Evolutionary conservation across 1,140 invertebrate genomes (phyloP), one percentile per base, ranked within the genome.

Genomic region (Lucilia sericata): DNA sequence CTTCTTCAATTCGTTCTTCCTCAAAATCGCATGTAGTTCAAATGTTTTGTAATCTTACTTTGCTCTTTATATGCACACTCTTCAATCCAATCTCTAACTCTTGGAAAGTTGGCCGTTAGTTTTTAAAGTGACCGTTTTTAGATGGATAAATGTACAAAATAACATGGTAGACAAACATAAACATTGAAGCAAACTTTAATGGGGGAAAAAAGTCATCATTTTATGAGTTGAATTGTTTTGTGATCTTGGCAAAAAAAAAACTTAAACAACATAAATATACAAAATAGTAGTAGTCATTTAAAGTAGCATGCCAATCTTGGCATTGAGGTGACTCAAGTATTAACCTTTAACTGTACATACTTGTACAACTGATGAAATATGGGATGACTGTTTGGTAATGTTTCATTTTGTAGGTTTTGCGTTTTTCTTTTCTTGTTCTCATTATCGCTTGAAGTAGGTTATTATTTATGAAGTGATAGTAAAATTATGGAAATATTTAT

Each of bases 171-270:
- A 17, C 55, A 60, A 17, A 60, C 14, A n/a, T n/a, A 60, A 70
- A 70, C 65, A 21, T 25, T 19, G 19, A 60, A 47, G 36, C 14
- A 19, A 78, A 14, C 36, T 42, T 42, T n/a, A 47, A 78, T 19
- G 42, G 30, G 9, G 30, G 75, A 9, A 78, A n/a, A 25, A 80
- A 80, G 47, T 51, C 76, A 80, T 49, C 76, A 42, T 80, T 80
- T 80, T 80, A 80, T 80, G 76, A 80, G 47, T 80, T 80, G 76
- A 80, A 80, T 49, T 80, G 76, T 80, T 14, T 49, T 51, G 42
- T 80, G 76, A 80, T 49, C 76, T 80, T 80, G 34, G 76, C 42
- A 25, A 76, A 76, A 17, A 80, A 78, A n/a, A 42, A 47, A 47
- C 34, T 30, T 1, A 30, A 34, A 12, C 4, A 9, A 78, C 5